Percentiles rank a stretch among this genome's conserved stretches.
Conservation (phyloP, 2,797 vertebrate genomes). For the Gambelia wislizenii region DNA sequence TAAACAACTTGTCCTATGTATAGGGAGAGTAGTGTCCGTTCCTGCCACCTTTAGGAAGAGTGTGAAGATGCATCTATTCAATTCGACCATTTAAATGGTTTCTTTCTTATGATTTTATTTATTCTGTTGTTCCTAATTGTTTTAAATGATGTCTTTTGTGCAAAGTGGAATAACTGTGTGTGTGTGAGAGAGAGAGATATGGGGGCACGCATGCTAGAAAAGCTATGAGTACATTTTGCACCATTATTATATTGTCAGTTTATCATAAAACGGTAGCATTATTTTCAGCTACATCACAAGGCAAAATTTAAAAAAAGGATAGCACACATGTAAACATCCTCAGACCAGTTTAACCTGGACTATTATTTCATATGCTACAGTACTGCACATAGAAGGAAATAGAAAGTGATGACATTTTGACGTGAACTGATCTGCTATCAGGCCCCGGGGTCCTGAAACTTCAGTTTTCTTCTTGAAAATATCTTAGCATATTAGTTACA, state of each 20-base stretch:
- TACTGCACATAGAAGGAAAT: constrained; percentile 5
- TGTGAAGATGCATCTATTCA: too few species aligned
- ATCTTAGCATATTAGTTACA: neutral
- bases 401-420: constrained; percentile 8
- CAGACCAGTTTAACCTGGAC: neutral
- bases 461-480: neutral
- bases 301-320: neutral
- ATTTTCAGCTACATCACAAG: neutral
- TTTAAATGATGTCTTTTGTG: neutral
- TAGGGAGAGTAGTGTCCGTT: too few species aligned
- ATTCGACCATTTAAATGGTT: too few species aligned
- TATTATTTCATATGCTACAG: constrained; percentile 8
- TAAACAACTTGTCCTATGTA: too few species aligned
- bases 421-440: neutral
- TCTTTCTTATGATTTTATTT: too few species aligned
- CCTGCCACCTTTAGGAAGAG: too few species aligned
- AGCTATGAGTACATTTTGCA: neutral
- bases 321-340: neutral
- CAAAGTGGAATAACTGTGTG: neutral
- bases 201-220: neutral
- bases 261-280: too few species aligned
- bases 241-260: neutral
- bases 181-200: too few species aligned
- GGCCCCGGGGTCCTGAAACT: neutral
- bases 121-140: too few species aligned